Evolutionary conservation across 2,113 vertebrate species (phyloP).

Genomic region (Gnathonemus echidnorhynchus): DNA sequence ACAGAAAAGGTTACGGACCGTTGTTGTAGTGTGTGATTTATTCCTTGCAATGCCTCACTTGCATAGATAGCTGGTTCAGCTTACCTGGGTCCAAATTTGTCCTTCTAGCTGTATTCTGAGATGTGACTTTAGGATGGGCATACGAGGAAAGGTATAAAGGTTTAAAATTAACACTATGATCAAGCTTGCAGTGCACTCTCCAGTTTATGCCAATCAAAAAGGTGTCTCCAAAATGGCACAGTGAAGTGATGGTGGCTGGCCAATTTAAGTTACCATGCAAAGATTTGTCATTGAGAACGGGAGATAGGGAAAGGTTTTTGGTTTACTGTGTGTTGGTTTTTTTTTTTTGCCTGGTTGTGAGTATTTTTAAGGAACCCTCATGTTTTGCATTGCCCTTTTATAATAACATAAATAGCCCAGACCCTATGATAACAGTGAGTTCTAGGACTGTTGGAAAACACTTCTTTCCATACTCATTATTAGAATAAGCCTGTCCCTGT

Average conservation of each 20-base stretch:
- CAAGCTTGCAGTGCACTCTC: too few species aligned
- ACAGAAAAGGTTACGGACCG: too few species aligned
- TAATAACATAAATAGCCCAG: neutral
- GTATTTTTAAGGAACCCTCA: neutral
- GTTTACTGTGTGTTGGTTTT: neutral
- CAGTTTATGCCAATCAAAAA: neutral
- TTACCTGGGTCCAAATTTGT: neutral
- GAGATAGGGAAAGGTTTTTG: neutral
- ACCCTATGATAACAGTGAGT: neutral
- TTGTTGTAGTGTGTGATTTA: neutral
- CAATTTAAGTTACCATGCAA: neutral
- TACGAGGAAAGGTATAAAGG: too few species aligned
- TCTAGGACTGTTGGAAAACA: neutral
- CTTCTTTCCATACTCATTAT: neutral
- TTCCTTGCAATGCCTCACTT: neutral
- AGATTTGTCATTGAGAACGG: neutral
- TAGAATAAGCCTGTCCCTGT: neutral
- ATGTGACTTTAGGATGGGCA: neutral
- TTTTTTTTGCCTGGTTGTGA: neutral
- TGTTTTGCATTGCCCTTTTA: neutral
- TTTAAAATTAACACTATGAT: too few species aligned
- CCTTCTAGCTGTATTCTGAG: neutral
- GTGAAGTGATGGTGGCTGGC: neutral
- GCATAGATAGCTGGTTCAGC: neutral
- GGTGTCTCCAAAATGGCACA: neutral